Evolutionary conservation across 2,113 vertebrate species (phyloP), one percentile per base, ranked within the genome.

Genomic region (Loxodonta africana): DNA sequence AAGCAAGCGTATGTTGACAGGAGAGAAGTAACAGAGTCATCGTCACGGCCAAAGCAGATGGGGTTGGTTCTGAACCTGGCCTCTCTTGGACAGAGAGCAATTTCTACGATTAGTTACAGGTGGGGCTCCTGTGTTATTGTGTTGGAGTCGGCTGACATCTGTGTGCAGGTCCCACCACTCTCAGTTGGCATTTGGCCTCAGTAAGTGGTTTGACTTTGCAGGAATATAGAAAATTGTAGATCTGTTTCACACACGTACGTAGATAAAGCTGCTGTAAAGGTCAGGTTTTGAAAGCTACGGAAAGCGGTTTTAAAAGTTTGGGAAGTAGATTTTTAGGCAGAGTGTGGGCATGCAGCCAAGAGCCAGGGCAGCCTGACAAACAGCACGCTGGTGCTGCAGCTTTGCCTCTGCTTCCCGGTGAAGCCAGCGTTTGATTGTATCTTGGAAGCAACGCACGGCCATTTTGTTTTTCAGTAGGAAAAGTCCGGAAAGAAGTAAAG

Each of bases 71-170:
- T 95, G 88, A 95, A 90, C 80, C 44, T 90, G 81, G 88, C 62
- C 74, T 94, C 88, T 81, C 94, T 57, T 96, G 96, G 97, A 94
- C 73, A 88, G 83, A 77, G 69, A 84, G n/a, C 86, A 96, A 83
- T 93, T 97, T 95, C 94, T 96, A 81, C 97, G 95, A 97, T 96
- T 95, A 98, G 96, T 96, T 97, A 81, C 96, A 97, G 96, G 97
- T 98, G 97, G 78, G 83, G 62, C 2, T 84, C 88, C 92, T 63
- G 21, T 88, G 48, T 33, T 91, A 28, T 37, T 96, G 84, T 97
- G 97, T 94, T 95, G 65, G 78, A 95, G 91, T 86, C 67, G 51
- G n/a, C 53, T 87, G 97, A 94, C 93, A 96, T 97, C 97, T 97
- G 82, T 96, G 95, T 95, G 91, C 93, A 97, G 83, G 96, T 95